Conservation (phyloP, 2,888 invertebrate genomes). For the Chrysomela aeneicollis region DNA sequence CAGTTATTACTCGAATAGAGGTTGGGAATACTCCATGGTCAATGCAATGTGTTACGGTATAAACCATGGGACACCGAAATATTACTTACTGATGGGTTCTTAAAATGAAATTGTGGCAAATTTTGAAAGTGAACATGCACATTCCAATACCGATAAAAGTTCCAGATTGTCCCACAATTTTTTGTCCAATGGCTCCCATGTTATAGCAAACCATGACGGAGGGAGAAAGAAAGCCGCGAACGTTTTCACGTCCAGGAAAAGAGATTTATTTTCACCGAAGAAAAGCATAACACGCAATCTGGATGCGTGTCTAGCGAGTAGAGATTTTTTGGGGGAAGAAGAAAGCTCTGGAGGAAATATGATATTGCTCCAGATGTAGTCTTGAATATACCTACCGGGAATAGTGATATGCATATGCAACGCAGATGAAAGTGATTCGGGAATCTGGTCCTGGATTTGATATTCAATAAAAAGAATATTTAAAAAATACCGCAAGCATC, state of each 20-base stretch:
- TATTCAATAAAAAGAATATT: too few species aligned
- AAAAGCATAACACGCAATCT: slow-evolving; percentile 33
- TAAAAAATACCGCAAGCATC: too few species aligned
- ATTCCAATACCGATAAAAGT: too few species aligned
- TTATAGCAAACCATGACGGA: neutral
- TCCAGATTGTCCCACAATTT: neutral
- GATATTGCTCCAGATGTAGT: slow-evolving; percentile 11
- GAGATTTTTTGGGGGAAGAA: slow-evolving; percentile 27
- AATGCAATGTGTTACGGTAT: too few species aligned
- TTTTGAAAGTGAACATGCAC: too few species aligned
- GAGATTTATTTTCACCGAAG: slow-evolving; percentile 29
- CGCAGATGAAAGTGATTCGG: neutral
- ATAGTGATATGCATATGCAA: neutral
- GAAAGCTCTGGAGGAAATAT: slow-evolving; percentile 13
- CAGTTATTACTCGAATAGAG: too few species aligned
- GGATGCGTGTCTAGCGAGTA: slow-evolving; percentile 25
- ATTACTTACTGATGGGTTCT: too few species aligned
- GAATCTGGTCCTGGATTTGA: neutral
- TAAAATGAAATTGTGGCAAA: too few species aligned
- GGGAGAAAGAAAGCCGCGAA: slow-evolving; percentile 21
- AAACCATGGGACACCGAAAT: too few species aligned
- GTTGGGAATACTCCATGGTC: too few species aligned
- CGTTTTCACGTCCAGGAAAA: slow-evolving; percentile 24
- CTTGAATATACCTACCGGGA: neutral
- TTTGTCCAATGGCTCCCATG: neutral